Evolutionary conservation across 1,140 invertebrate species (phyloP), one percentile per base, ranked within the genome.

Genomic region (Triops longicaudatus): DNA sequence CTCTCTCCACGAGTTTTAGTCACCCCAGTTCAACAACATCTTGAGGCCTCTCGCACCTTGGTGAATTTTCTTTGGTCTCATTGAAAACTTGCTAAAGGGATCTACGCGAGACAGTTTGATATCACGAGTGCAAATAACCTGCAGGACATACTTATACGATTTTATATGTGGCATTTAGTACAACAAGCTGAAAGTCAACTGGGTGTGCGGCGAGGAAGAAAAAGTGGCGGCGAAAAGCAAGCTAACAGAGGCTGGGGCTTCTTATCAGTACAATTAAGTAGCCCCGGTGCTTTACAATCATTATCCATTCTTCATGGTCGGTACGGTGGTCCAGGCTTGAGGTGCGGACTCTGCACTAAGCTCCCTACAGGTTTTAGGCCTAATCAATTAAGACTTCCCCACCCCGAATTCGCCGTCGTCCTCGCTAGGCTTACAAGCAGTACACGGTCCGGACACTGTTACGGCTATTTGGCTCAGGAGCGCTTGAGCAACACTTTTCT

Each of bases 331-430:
- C 43, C 43, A 44, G 17, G 43, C 17, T 17, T 17, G 6, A 63
- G 50, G 22, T 22, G 50, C 14, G 50, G 50, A 63, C 50, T 63
- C 22, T 22, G 17, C 50, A 63, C 50, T 6, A 10, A 2, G 31
- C 6, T 9, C 50, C 17, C 17, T 14, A 14, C 9, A 9, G 17
- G 50, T 6, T 63, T 63, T 63, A 63, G 50, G 50, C 50, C 50
- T 63, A 63, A 63, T 63, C 50, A 63, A 63, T 63, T 63, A 63
- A 22, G 50, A 63, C 50, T 63, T 63, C 50, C 50, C 50, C 22
- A 4, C 50, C 22, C 14, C n/a, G 50, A 63, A 63, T 63, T 63
- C 22, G 22, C 17, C 50, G 50, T 17, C 14, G 10, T 22, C 50
- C 50, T 63, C 6, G 17, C 17, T 22, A 6, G 14, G 14, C 14